Base-by-base conservation (phyloP, 1,140 invertebrate species). In the Palaemon carinicauda region DNA sequence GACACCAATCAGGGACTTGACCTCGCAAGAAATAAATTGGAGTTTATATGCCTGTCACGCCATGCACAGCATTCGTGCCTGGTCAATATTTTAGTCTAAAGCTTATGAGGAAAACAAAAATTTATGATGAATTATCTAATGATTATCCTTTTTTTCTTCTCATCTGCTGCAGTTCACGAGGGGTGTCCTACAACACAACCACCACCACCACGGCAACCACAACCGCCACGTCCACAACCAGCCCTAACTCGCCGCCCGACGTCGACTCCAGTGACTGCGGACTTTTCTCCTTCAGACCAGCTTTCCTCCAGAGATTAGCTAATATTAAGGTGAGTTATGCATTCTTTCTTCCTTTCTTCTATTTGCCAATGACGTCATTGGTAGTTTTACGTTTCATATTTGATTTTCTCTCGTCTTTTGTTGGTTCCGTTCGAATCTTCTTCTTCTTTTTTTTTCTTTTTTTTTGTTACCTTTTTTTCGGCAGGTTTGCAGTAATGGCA, bases 291-390 rank as follows among this genome's bases (percentile, higher is more conserved):
- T 97, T 95, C 91, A 94, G 96, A 77, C 96, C 96, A 83, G 92
- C 93, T 82, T 95, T 95, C 91, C 94, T 97, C 89, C 96, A 97
- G 92, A 93, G 93, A 91, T 96, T 96, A 92, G 96, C 96, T 90
- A 95, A 95, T 91, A 96, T 96, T 91, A 96, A 96, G 93, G 95
- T 95, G 91, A 91, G 80, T 69, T 78, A n/a, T 54, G 77, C 54
- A 21, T 29, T 74, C 19, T 53, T 29, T 19, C 1, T 79, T 52
- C 53, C 53, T 60, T 41, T 81, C 15, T 56, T 86, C 52, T 87
- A 90, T 41, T 41, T 41, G 41, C 41, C 7, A 41, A 41, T 0
- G 41, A 9, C 41, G 41, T n/a, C 41, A 9, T 41, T 41, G 7
- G 12, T 41, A 41, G 88, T 88, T 89, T 69, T 51, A 17, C 15